These are phyloP conservation scores for Andrena camellia DNA, from an alignment of 2,888 invertebrate genomes.

Conservation along the genomic window DNA sequence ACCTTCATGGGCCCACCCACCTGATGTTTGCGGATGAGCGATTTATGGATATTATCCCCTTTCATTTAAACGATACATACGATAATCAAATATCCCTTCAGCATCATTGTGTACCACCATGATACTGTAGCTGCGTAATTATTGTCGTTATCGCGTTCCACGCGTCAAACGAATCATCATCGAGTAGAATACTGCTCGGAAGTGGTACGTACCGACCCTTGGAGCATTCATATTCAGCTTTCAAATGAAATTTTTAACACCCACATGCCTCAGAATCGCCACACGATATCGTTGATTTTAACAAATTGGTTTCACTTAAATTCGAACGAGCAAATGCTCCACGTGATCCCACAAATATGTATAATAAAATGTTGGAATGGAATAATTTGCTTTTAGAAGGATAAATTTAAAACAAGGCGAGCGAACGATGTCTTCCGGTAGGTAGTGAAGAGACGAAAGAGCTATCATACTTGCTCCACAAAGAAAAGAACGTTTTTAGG, in stretches of 20 bases:
- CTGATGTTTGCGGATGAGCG: slow-evolving; percentile 62
- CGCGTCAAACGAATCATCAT: slow-evolving; percentile 31
- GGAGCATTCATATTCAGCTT: not conserved
- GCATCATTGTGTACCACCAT: slow-evolving; percentile 50
- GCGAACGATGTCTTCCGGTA: too few relatives aligned
- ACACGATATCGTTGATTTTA: not conserved
- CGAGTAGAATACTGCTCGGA: slow-evolving; percentile 18
- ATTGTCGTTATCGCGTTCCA: slow-evolving; percentile 44
- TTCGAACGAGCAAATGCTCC: too few relatives aligned
- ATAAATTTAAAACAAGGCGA: too few relatives aligned
- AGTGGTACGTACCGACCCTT: not conserved
- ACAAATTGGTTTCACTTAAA: not conserved
- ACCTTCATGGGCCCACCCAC: slow-evolving; percentile 36
- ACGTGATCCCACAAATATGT: too few relatives aligned
- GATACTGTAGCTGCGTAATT: slow-evolving; percentile 49
- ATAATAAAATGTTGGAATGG: too few relatives aligned
- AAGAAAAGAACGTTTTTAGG: too few relatives aligned
- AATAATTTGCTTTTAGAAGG: too few relatives aligned
- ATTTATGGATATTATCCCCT: slow-evolving; percentile 65
- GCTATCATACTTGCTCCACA: too few relatives aligned
- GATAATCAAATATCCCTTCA: slow-evolving; percentile 65
- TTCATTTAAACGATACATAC: slow-evolving; percentile 65
- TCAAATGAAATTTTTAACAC: not conserved
- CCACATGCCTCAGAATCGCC: not conserved
- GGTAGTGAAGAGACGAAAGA: too few relatives aligned